Conservation (phyloP, 2,797 vertebrate genomes). For the Mus minutoides region DNA sequence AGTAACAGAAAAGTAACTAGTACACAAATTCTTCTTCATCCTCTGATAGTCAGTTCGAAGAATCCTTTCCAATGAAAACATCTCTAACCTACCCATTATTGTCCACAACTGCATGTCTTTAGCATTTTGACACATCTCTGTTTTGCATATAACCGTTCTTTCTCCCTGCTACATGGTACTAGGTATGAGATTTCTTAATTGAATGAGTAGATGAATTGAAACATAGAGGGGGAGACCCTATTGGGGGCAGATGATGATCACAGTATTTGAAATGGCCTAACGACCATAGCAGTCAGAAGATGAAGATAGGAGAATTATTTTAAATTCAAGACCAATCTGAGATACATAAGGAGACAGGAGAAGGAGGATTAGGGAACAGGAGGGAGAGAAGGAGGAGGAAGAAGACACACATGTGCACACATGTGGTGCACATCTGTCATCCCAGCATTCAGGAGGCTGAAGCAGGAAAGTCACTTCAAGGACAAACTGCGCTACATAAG, state of each 20-base stretch:
- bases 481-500: neutral
- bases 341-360: neutral
- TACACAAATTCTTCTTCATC: neutral
- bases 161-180: neutral
- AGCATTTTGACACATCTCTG: neutral
- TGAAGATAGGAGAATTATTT: neutral
- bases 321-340: neutral
- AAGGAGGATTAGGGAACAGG: too few species aligned
- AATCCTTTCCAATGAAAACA: neutral
- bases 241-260: neutral
- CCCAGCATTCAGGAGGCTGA: neutral
- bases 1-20: neutral
- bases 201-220: neutral
- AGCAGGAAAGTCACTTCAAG: neutral
- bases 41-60: neutral
- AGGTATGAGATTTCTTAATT: neutral
- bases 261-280: neutral
- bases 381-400: neutral
- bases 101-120: neutral
- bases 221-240: neutral
- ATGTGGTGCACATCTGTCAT: neutral
- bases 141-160: too few species aligned
- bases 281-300: neutral
- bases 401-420: too few species aligned
- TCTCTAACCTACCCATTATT: neutral